Evolutionary conservation across 2,797 vertebrate genomes (phyloP), one percentile per base, ranked within the genome.

Genomic region (Poecilia gillii): DNA sequence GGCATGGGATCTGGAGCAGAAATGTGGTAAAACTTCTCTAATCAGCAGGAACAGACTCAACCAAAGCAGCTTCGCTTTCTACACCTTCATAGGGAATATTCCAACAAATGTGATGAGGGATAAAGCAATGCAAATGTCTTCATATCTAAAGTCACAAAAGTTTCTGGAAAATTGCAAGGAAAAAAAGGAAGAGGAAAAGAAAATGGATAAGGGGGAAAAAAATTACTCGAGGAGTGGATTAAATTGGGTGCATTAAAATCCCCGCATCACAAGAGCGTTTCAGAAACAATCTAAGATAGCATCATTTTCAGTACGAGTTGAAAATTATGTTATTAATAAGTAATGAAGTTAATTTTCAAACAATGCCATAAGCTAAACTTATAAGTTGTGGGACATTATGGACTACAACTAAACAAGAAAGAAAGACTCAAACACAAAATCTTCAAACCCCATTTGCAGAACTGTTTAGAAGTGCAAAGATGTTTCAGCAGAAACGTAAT

Each of bases 1-100:
- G 85, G 79, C 78, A 73, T 31, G 1, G 87, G 89, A 93, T 91
- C 82, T 87, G 82, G 80, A 80, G 81, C 83, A 84, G 87, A 89
- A 83, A 77, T n/a, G 73, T 55, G 43, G 6, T 83, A 45, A 75
- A 81, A 77, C 45, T 68, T 73, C 70, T 75, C 36, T 4, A 74
- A 83, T 28, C 68, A 73, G 74, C 64, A 70, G 70, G 49, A 28
- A 43, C 3, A 36, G 41, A 78, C 72, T 77, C 43, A 12, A 76
- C 16, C 64, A 41, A 47, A 79, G 47, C 28, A 4, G 36, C 55
- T 73, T 75, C 6, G 55, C 75, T 88, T 85, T 78, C 71, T 74
- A 73, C 1, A 57, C 83, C 75, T 79, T 75, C 23, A 81, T 79
- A 77, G 77, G 84, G 80, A 80, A 84, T 75, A 75, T 53, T 36